These are phyloP conservation scores for Pachyuromys duprasi DNA, from an alignment of 2,797 vertebrate species.

Conservation along the genomic window DNA sequence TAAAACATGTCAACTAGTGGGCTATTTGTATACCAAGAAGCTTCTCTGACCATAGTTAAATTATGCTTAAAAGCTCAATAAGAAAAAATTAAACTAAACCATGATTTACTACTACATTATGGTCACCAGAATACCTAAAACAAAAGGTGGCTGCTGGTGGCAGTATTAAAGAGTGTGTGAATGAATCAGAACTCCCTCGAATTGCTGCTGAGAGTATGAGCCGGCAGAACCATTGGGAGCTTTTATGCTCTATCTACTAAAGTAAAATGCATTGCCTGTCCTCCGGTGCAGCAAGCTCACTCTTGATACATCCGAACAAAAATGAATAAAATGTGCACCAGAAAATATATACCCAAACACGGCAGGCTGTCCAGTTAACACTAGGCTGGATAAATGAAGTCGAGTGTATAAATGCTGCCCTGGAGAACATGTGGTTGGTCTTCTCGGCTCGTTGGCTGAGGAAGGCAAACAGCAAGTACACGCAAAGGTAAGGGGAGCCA, in stretches of 20 bases:
- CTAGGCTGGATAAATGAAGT: not conserved
- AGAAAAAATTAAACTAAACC: not conserved
- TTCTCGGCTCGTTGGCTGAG: not conserved
- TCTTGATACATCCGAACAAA: not conserved
- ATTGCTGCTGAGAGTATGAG: not conserved
- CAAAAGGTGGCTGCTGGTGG: rapidly evolving
- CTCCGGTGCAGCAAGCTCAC: not conserved
- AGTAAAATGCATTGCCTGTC: not conserved
- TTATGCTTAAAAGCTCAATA: not conserved
- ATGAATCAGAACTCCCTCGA: not conserved
- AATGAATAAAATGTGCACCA: not conserved
- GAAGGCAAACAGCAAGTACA: not conserved
- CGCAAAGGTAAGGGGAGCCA: not conserved
- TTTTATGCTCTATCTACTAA: not conserved
- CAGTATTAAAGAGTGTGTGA: not conserved
- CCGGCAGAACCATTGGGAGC: not conserved
- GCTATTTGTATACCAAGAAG: not conserved
- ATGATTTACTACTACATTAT: not conserved
- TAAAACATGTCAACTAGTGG: not conserved
- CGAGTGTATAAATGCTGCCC: not conserved
- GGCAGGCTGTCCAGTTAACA: not conserved
- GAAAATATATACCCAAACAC: not conserved
- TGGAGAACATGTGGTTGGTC: not conserved
- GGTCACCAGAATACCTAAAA: not conserved
- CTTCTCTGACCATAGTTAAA: not conserved